Evolutionary conservation across 1,140 invertebrate genomes (phyloP).

Genomic region (Teleogryllus occipitalis): DNA sequence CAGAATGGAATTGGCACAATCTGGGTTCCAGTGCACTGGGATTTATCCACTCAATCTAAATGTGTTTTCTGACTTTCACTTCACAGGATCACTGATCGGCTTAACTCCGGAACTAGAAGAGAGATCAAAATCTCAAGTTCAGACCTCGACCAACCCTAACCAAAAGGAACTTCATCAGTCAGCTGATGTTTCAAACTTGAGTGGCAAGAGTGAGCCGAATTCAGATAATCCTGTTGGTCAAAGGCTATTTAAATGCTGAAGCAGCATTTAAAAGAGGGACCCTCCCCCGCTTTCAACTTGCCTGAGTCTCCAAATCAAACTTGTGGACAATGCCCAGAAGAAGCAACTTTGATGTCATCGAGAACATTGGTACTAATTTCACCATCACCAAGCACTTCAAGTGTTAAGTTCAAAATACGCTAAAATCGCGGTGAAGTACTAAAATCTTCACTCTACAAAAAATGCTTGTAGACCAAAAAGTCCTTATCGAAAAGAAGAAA

Average conservation of each 20-base stretch:
- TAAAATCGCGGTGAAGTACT: background rate
- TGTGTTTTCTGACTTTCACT: background rate
- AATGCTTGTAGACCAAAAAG: background rate
- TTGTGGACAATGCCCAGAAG: background rate
- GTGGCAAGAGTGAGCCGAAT: background rate
- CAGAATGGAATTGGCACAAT: background rate
- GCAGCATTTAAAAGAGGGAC: background rate
- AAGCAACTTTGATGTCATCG: background rate
- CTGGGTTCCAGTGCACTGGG: background rate
- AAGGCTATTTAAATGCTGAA: background rate
- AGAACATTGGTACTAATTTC: background rate
- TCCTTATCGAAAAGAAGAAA: background rate
- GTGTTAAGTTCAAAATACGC: background rate
- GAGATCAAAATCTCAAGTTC: background rate
- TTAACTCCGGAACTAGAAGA: background rate
- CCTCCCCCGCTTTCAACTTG: background rate
- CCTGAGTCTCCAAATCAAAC: background rate
- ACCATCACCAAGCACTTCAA: background rate
- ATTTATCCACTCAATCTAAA: background rate
- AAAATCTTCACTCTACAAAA: background rate
- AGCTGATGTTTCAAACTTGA: background rate
- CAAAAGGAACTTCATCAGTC: background rate
- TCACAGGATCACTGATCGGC: background rate
- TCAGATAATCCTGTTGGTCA: background rate
- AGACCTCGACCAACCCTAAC: background rate